Conservation (phyloP, 2,113 vertebrate genomes). For the Anser cygnoides region DNA sequence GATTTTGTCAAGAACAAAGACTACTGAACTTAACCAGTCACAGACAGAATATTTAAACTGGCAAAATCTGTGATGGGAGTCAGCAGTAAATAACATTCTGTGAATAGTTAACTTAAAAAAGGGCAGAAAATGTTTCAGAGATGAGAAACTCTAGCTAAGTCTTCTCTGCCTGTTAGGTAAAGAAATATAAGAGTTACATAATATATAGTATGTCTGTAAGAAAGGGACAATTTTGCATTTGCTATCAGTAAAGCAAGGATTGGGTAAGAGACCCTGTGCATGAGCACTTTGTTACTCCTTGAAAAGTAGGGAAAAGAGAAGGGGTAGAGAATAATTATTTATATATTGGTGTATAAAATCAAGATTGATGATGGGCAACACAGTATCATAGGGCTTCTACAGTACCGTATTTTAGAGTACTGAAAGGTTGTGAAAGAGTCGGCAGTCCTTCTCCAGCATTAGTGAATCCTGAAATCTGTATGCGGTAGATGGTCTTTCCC, state of each 20-base stretch:
- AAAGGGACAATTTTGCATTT: neutral
- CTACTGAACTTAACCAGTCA: neutral
- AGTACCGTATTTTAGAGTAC: slow-evolving; percentile 61
- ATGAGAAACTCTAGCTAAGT: neutral
- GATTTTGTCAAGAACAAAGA: neutral
- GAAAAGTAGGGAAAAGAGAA: neutral
- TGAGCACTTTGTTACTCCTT: neutral
- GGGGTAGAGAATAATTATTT: neutral
- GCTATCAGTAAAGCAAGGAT: neutral
- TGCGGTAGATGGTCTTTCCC: slow-evolving; percentile 62
- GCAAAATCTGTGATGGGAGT: neutral
- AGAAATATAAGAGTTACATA: neutral
- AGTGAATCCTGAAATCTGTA: slow-evolving; percentile 82
- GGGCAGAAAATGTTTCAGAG: neutral
- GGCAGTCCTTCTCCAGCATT: slow-evolving; percentile 74
- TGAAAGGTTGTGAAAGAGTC: slow-evolving; percentile 49
- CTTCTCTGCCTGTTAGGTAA: neutral
- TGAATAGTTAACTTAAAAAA: neutral
- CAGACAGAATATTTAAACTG: neutral
- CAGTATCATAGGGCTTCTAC: neutral
- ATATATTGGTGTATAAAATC: neutral
- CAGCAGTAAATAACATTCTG: neutral
- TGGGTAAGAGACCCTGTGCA: neutral
- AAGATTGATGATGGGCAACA: neutral
- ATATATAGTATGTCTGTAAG: neutral